phyloP scores from a whole-genome alignment of 1,140 invertebrate genomes.

The Drosophila bocqueti region DNA sequence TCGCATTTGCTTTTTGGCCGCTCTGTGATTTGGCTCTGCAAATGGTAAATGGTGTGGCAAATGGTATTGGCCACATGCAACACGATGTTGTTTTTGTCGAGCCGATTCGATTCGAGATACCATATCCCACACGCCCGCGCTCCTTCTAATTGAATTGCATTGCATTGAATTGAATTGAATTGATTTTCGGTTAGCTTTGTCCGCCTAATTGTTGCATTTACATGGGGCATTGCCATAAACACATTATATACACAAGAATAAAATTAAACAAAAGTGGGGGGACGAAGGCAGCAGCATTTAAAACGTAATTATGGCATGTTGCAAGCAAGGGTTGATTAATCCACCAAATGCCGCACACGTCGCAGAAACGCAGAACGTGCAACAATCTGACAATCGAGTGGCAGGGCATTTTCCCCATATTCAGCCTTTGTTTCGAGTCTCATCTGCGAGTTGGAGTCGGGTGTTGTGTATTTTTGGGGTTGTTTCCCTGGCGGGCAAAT shows the following conservation, averaged over 20 bases:
- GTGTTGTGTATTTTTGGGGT: conserved; percentile 31
- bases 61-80: conserved; percentile 57
- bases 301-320: conserved; percentile 69
- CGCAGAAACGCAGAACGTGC: conserved; percentile 17
- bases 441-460: background rate
- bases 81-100: conserved; percentile 43
- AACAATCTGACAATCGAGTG: conserved; percentile 55
- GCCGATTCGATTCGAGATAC: conserved; percentile 7
- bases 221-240: conserved; percentile 10
- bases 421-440: conserved; percentile 18
- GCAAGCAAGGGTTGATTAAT: conserved; percentile 72
- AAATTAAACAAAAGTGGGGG: conserved; percentile 21
- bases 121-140: background rate
- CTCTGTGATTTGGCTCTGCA: conserved; percentile 33
- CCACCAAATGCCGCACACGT: conserved; percentile 49
- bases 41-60: conserved; percentile 34
- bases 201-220: conserved; percentile 47
- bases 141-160: conserved; percentile 63
- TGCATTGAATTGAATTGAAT: conserved; percentile 68
- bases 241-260: conserved; percentile 30
- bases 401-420: conserved; percentile 27
- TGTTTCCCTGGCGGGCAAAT: conserved; percentile 25
- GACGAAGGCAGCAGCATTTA: conserved; percentile 45
- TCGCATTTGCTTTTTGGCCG: conserved; percentile 47
- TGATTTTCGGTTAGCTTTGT: conserved; percentile 66